Evolutionary conservation across 2,797 vertebrate genomes (phyloP).

Genomic region (Pseudochromis fuscus): DNA sequence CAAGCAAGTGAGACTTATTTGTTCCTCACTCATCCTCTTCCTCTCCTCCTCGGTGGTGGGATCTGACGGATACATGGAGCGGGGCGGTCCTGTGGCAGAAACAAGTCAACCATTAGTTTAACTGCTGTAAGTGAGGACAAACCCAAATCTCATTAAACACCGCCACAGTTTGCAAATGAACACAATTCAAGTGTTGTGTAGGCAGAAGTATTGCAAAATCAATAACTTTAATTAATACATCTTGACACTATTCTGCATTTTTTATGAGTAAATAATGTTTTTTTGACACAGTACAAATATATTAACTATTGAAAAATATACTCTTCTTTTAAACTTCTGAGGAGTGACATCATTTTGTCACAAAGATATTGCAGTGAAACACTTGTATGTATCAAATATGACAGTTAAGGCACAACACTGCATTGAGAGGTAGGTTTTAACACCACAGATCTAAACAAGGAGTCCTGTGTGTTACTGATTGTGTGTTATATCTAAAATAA

Average conservation of each 20-base stretch:
- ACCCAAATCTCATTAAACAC: constrained; percentile 27
- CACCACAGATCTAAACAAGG: not conserved
- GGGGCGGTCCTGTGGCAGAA: constrained; percentile 76
- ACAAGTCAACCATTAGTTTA: constrained; percentile 43
- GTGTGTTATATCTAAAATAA: not conserved
- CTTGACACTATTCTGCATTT: too few species aligned
- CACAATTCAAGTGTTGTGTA: not conserved
- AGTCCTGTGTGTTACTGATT: not conserved
- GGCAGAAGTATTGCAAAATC: too few species aligned
- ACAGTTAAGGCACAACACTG: too few species aligned
- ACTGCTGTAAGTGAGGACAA: constrained; percentile 6
- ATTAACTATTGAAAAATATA: not conserved
- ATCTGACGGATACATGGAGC: constrained; percentile 89
- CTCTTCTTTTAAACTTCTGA: too few species aligned
- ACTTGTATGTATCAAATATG: too few species aligned
- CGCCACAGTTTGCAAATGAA: not conserved
- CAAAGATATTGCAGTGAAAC: not conserved
- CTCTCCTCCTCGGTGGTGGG: constrained; percentile 90
- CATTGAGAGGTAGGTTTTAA: not conserved
- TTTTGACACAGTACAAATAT: too few species aligned
- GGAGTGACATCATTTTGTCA: not conserved
- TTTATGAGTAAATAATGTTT: too few species aligned
- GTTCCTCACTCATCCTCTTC: constrained; percentile 90
- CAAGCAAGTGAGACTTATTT: constrained; percentile 88
- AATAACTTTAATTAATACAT: too few species aligned